These are phyloP conservation scores for Typhlichthys subterraneus DNA, from an alignment of 2,797 vertebrate genomes.

Conservation along the genomic window DNA sequence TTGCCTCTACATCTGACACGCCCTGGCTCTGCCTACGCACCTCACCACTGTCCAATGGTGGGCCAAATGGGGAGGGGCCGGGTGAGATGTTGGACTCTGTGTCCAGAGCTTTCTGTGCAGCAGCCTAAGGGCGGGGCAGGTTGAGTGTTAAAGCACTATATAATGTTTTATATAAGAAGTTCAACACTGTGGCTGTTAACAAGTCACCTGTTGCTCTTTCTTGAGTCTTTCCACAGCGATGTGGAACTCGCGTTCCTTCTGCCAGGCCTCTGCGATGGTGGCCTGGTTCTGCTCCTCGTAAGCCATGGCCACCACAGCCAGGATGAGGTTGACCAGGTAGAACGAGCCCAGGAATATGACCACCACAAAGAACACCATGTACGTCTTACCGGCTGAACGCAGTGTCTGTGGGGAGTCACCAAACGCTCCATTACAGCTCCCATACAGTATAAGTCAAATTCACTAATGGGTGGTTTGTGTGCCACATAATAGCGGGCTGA, in stretches of 20 bases:
- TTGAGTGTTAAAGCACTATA: neutral
- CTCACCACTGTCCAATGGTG: conserved; percentile 56
- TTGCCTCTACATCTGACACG: conserved; percentile 61
- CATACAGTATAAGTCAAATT: too few relatives aligned
- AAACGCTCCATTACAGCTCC: neutral
- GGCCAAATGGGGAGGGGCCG: conserved; percentile 67
- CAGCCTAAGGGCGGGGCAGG: conserved; percentile 38
- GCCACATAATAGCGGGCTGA: too few relatives aligned
- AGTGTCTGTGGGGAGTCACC: conserved; percentile 83
- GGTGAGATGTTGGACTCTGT: conserved; percentile 74
- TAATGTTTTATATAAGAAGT: neutral
- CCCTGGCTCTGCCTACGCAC: conserved; percentile 73
- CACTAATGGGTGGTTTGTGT: too few relatives aligned
- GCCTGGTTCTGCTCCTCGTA: conserved; percentile 99
- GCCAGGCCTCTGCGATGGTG: conserved; percentile 91
- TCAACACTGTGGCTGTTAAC: neutral
- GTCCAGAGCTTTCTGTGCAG: conserved; percentile 67
- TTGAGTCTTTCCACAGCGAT: conserved; percentile 91
- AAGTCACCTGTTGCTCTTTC: conserved; percentile 89
- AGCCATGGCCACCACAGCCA: conserved; percentile 98
- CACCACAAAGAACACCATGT: conserved; percentile 98
- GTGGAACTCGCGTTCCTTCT: conserved; percentile 93
- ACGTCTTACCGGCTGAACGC: conserved; percentile 94
- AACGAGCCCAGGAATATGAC: conserved; percentile 98
- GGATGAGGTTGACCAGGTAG: conserved; percentile 94